Base-by-base conservation (phyloP, 1,140 invertebrate genomes). In the Sesamia nonagrioides region DNA sequence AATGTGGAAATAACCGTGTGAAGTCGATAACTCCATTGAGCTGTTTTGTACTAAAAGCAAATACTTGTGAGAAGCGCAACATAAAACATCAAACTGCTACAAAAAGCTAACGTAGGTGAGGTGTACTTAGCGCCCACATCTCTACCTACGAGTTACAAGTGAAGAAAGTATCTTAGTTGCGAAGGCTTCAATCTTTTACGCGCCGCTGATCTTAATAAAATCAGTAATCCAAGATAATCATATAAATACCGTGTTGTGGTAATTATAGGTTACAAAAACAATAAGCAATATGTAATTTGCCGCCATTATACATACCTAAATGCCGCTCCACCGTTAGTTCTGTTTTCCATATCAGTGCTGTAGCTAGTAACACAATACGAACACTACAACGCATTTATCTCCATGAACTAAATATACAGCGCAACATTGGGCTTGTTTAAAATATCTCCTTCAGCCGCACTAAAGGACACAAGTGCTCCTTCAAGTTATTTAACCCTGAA, bases 401-500 rank as follows among this genome's bases (percentile, higher is more conserved):
- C 63, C 83, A 78, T 84, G 80, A 76, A 85, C 86, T 89, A 88
- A 87, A 89, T 89, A 86, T 88, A 88, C 56, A 66, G 69, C 71
- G 82, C 82, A 84, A 84, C 84, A 86, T 77, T 86, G 84, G 84
- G 83, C 66, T 72, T 50, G 80, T 85, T 84, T 88, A 88, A 89
- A 88, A 88, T 85, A 84, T 84, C 82, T 76, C 63, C 75, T 77
- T 73, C 27, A 69, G 27, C 54, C 52, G 66, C 35, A 15, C 68
- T 82, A 87, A 85, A 88, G 84, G 86, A 88, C 84, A 85, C 81
- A 77, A 82, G 77, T 79, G 81, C 84, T 79, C 81, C 83, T 88
- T 85, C 80, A 85, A 90, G 87, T 90, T 90, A 89, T 90, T 90
- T 90, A 89, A 91, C 89, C 89, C 88, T 91, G 88, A 91, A 89